Evolutionary conservation across 2,113 vertebrate species (phyloP).

Genomic region (Megatriorchis doriae): DNA sequence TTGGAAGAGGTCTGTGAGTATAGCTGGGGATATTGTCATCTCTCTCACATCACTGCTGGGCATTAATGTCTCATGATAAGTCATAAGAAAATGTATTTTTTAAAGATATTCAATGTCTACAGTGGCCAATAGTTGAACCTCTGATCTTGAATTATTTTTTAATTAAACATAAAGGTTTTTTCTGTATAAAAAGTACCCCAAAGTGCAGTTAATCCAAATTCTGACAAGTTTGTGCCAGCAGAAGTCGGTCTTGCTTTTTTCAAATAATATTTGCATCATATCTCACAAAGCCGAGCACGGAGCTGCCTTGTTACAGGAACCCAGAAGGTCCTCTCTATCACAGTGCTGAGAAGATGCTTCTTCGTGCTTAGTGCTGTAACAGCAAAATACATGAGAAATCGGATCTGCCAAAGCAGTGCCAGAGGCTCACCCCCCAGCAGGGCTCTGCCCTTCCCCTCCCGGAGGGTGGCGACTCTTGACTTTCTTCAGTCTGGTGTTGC

Average conservation of each 20-base stretch:
- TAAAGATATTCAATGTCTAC: background rate
- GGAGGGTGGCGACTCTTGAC: rapidly evolving
- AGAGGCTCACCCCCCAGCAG: background rate
- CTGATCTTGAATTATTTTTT: background rate
- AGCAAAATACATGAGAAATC: background rate
- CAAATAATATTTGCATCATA: background rate
- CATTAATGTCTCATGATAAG: background rate
- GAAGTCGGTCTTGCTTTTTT: background rate
- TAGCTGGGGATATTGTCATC: background rate
- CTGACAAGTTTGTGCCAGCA: background rate
- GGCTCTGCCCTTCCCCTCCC: background rate
- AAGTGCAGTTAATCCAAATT: background rate
- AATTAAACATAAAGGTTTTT: background rate
- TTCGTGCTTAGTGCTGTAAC: background rate
- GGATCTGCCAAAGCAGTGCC: background rate
- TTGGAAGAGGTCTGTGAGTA: background rate
- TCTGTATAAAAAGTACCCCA: background rate
- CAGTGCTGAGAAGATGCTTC: background rate
- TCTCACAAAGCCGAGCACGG: background rate
- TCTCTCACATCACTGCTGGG: background rate
- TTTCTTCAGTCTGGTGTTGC: background rate
- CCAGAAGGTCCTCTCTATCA: background rate
- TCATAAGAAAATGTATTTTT: background rate
- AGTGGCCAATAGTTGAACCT: background rate
- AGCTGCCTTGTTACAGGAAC: background rate